Percentiles rank a stretch among this genome's conserved stretches.
Evolutionary conservation across 1,140 invertebrate genomes (phyloP).

Genomic region (Drosophila yakuba): DNA sequence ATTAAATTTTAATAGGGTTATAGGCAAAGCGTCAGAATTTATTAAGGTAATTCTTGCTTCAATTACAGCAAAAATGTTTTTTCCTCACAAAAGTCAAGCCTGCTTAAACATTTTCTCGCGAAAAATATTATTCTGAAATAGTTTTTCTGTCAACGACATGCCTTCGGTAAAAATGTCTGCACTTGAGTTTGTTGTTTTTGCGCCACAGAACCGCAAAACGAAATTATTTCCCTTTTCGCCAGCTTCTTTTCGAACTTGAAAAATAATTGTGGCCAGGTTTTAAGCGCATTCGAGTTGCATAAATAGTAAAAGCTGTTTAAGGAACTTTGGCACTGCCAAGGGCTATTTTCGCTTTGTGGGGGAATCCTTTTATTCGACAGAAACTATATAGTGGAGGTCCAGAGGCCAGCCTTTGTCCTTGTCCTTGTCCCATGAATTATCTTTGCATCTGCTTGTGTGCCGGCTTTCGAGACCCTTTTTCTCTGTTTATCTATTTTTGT

Average conservation of each 20-base stretch:
- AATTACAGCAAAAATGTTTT: too few species aligned
- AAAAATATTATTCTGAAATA: background rate
- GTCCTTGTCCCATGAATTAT: constrained; percentile 50
- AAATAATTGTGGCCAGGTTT: constrained; percentile 50
- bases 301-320: constrained; percentile 77
- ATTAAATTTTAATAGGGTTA: too few species aligned
- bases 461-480: constrained; percentile 37
- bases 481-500: constrained; percentile 34
- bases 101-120: background rate
- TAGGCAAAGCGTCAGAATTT: too few species aligned
- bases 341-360: constrained; percentile 57
- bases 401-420: constrained; percentile 24
- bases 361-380: constrained; percentile 29
- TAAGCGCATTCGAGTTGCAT: constrained; percentile 35
- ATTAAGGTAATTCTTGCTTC: background rate
- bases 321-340: constrained; percentile 46
- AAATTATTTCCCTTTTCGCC: constrained; percentile 19
- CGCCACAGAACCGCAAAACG: constrained; percentile 23
- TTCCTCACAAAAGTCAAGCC: too few species aligned
- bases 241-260: constrained; percentile 26
- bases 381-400: constrained; percentile 20
- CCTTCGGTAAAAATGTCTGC: constrained; percentile 30
- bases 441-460: constrained; percentile 17
- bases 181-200: constrained; percentile 11
- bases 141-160: background rate